A percentile compares a stretch with the other conserved stretches of the same genome.
Conservation (phyloP, 1,140 invertebrate genomes). For the Calephelis nemesis region DNA sequence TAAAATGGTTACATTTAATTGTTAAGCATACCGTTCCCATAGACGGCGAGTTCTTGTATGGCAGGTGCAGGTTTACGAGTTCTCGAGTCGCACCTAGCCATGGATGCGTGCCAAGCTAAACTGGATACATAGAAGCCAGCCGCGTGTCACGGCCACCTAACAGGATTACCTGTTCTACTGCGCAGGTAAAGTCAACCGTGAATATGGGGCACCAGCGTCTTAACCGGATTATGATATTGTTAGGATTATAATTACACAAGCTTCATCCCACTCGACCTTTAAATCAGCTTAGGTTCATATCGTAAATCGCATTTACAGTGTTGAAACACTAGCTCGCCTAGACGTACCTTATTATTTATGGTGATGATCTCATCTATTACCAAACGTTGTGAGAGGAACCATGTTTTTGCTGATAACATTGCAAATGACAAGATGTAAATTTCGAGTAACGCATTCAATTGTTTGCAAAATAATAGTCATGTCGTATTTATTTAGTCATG, state of each 20-base stretch:
- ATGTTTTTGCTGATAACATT: too few species aligned
- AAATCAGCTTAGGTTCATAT: slow-evolving; percentile 42
- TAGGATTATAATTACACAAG: slow-evolving; percentile 50
- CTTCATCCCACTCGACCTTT: slow-evolving; percentile 48
- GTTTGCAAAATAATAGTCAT: background rate
- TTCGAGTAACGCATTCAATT: too few species aligned
- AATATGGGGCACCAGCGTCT: slow-evolving; percentile 60
- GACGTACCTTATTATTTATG: background rate
- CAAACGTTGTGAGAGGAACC: too few species aligned
- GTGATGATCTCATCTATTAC: background rate
- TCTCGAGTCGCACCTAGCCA: slow-evolving; percentile 64
- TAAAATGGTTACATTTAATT: slow-evolving; percentile 33
- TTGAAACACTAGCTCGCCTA: background rate
- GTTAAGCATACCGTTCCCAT: slow-evolving; percentile 64
- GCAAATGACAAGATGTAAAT: too few species aligned
- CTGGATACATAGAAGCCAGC: slow-evolving; percentile 59
- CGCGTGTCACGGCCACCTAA: slow-evolving; percentile 75
- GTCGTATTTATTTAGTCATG: background rate
- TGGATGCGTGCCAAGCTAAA: slow-evolving; percentile 53
- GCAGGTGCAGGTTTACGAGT: slow-evolving; percentile 64
- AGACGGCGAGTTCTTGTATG: slow-evolving; percentile 70
- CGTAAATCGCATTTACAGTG: slow-evolving; percentile 18
- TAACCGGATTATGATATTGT: slow-evolving; percentile 63
- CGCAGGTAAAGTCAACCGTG: slow-evolving; percentile 59
- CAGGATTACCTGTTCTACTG: slow-evolving; percentile 76